phyloP scores from a whole-genome alignment of 1,140 invertebrate genomes.

The Spodoptera litura region DNA sequence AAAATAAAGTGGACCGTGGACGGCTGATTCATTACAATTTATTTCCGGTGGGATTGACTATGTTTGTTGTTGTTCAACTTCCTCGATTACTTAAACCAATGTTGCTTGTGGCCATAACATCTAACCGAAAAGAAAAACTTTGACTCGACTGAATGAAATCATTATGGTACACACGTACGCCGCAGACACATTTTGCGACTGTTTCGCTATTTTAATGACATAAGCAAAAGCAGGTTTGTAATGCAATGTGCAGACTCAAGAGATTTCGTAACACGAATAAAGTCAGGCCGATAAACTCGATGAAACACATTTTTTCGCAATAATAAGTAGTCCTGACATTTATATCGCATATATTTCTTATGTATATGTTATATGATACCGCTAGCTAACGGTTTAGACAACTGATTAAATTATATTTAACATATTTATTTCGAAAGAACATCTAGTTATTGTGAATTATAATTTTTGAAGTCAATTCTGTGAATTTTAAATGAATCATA shows the following conservation, averaged over 20 bases:
- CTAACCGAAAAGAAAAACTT: slow-evolving; percentile 12
- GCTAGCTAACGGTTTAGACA: too few species aligned
- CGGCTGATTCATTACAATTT: slow-evolving; percentile 44
- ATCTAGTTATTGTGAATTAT: too few species aligned
- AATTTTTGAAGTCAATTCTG: too few species aligned
- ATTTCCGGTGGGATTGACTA: slow-evolving; percentile 45
- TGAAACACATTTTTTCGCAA: slow-evolving; percentile 40
- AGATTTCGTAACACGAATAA: slow-evolving; percentile 31
- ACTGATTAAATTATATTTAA: too few species aligned
- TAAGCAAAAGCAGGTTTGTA: slow-evolving; percentile 31
- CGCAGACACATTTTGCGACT: slow-evolving; percentile 1
- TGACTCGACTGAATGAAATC: slow-evolving; percentile 30
- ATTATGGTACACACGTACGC: slow-evolving; percentile 9
- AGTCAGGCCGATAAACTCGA: slow-evolving; percentile 26
- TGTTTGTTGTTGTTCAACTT: slow-evolving; percentile 48
- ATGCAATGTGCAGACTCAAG: slow-evolving; percentile 16
- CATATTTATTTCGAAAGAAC: too few species aligned
- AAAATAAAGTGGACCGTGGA: slow-evolving; percentile 7
- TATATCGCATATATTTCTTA: background rate
- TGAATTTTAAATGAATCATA: too few species aligned
- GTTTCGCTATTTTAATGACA: slow-evolving; percentile 35
- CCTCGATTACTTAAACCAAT: slow-evolving; percentile 43
- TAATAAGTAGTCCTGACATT: slow-evolving; percentile 1
- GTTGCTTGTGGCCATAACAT: slow-evolving; percentile 30
- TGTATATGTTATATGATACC: too few species aligned